A percentile compares a stretch with the other conserved stretches of the same genome.
phyloP scores from a whole-genome alignment of 2,888 invertebrate genomes.

The Fragum sueziense region DNA sequence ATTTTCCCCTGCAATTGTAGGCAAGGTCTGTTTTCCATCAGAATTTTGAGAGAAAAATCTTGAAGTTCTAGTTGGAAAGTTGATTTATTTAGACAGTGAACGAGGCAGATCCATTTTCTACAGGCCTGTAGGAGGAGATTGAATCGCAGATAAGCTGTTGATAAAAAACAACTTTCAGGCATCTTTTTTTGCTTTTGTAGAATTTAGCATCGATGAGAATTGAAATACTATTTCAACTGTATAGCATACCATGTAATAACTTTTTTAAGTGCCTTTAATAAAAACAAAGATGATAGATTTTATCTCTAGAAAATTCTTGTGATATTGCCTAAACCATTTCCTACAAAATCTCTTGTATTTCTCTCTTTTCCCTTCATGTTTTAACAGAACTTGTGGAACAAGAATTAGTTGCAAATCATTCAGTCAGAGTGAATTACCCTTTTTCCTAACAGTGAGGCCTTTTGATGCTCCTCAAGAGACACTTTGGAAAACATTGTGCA shows the following conservation, averaged over 20 bases:
- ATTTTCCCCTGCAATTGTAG: neutral
- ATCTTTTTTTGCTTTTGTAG: no score
- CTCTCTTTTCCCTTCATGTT: no score
- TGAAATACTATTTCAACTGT: no score
- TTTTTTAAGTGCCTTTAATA: no score
- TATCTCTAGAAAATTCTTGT: no score
- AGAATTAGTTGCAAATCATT: neutral
- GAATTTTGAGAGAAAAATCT: neutral
- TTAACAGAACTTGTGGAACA: no score
- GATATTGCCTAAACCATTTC: no score
- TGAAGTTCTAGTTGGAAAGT: conserved; percentile 24
- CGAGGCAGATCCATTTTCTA: conserved; percentile 27
- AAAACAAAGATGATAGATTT: no score
- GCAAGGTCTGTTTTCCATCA: conserved; percentile 9
- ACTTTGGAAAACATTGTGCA: neutral
- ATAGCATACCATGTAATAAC: no score
- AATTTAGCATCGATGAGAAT: no score
- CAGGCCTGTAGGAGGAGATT: conserved; percentile 8
- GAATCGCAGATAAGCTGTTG: conserved; percentile 14
- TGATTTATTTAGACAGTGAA: conserved; percentile 43
- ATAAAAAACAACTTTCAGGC: neutral
- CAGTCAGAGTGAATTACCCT: neutral
- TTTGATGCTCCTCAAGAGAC: no score
- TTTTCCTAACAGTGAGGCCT: neutral
- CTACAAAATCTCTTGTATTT: no score